Base-by-base conservation (phyloP, 1,140 invertebrate genomes). In the Physella acuta region DNA sequence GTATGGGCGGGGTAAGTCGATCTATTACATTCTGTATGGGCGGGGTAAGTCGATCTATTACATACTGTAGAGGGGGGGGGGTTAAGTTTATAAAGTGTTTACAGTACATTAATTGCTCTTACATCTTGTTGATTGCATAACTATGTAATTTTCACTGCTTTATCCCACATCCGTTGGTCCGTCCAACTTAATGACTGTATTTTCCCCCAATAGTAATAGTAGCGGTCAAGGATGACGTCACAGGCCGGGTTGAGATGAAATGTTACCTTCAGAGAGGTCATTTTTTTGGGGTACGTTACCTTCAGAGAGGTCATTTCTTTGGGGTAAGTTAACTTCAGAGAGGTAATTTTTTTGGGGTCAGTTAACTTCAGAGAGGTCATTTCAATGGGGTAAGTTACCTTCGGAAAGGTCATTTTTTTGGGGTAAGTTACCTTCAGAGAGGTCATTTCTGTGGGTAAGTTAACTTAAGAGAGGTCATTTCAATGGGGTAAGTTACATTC, bases 1-100 rank as follows among this genome's bases (percentile, higher is more conserved):
- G n/a, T n/a, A n/a, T n/a, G n/a, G n/a, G n/a, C n/a, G n/a, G n/a
- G n/a, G n/a, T n/a, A n/a, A n/a, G n/a, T n/a, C n/a, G n/a, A n/a
- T 77, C 63, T 81, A 81, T 69, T 79, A 79, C 59, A 73, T 82
- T 14, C 75, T 82, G 16, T 80, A 78, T 39, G 81, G 81, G 1
- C 71, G 74, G 56, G 79, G 80, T 82, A 68, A 69, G 71, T 68
- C 33, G 1, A 60, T 49, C 20, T 61, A 28, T 62, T n/a, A n/a
- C n/a, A n/a, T n/a, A n/a, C n/a, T n/a, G n/a, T n/a, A n/a, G n/a
- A n/a, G 80, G 63, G 76, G 76, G 2, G 75, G n/a, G n/a, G n/a
- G n/a, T n/a, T n/a, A n/a, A n/a, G n/a, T n/a, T n/a, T n/a, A n/a
- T n/a, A n/a, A n/a, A n/a, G n/a, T n/a, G n/a, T n/a, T n/a, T n/a